Conservation (phyloP, 2,797 vertebrate genomes). For the Gymnothorax javanicus region DNA sequence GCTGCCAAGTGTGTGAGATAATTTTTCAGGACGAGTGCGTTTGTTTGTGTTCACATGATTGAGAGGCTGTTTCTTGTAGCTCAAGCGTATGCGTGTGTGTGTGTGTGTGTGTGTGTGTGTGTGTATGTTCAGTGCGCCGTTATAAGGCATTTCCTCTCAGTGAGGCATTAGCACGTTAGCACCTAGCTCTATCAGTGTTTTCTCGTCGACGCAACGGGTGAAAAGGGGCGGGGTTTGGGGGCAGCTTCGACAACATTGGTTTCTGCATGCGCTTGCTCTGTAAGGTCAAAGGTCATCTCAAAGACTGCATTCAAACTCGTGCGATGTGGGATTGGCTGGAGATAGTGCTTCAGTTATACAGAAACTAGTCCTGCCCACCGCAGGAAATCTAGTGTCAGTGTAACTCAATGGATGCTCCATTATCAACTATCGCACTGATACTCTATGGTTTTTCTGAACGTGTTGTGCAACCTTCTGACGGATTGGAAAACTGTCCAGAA, state of each 20-base stretch:
- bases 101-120: neutral
- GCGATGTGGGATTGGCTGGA: neutral
- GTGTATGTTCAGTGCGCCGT: too few species aligned
- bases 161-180: slow-evolving; percentile 52
- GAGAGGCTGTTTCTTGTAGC: too few species aligned
- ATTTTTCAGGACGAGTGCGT: neutral
- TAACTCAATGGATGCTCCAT: neutral
- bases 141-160: slow-evolving; percentile 36
- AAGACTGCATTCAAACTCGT: neutral
- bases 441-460: neutral
- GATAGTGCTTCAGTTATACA: neutral
- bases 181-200: slow-evolving; percentile 36
- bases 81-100: too few species aligned
- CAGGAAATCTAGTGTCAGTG: neutral
- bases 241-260: neutral
- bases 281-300: neutral
- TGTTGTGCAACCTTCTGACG: neutral
- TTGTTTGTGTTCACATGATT: neutral
- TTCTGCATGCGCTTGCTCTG: neutral
- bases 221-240: too few species aligned
- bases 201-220: neutral
- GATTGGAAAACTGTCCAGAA: too few species aligned
- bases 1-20: neutral
- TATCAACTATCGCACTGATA: neutral
- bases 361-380: neutral